phyloP scores from a whole-genome alignment of 2,888 invertebrate genomes.

The Toxonevra muliebris region DNA sequence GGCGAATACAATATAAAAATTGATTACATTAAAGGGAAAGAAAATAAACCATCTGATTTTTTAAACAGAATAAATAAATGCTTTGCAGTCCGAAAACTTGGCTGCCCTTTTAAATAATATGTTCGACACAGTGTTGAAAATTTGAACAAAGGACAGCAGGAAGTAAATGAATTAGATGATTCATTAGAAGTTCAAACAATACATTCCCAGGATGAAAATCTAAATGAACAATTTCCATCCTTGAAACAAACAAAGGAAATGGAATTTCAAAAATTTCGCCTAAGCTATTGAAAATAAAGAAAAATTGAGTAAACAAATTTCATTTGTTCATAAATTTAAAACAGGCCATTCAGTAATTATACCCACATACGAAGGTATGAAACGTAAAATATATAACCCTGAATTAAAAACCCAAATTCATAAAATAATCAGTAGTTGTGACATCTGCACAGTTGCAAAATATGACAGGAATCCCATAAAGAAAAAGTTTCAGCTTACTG shows the following conservation, averaged over 20 bases:
- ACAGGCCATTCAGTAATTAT: constrained; percentile 34
- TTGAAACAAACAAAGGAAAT: constrained; percentile 19
- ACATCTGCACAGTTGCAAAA: constrained; percentile 21
- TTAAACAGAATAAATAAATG: background rate
- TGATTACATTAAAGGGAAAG: no score
- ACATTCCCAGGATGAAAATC: constrained; percentile 17
- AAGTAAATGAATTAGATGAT: background rate
- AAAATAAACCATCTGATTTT: no score
- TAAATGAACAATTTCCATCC: constrained; percentile 1
- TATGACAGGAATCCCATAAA: constrained; percentile 10
- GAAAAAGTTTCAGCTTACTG: constrained; percentile 8
- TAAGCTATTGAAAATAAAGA: constrained; percentile 31
- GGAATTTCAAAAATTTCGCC: constrained; percentile 15
- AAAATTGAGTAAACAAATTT: constrained; percentile 32
- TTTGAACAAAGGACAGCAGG: constrained; percentile 1
- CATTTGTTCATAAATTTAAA: constrained; percentile 35
- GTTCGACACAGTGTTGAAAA: background rate
- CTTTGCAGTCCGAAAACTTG: background rate
- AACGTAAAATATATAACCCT: constrained; percentile 30
- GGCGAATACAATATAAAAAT: constrained; percentile 24
- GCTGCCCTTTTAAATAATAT: background rate
- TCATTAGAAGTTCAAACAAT: constrained; percentile 6
- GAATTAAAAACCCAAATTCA: no score
- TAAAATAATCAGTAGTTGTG: constrained; percentile 37
- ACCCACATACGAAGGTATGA: constrained; percentile 30